phyloP scores from a whole-genome alignment of 2,888 invertebrate genomes.

The Dynastes grantii region DNA sequence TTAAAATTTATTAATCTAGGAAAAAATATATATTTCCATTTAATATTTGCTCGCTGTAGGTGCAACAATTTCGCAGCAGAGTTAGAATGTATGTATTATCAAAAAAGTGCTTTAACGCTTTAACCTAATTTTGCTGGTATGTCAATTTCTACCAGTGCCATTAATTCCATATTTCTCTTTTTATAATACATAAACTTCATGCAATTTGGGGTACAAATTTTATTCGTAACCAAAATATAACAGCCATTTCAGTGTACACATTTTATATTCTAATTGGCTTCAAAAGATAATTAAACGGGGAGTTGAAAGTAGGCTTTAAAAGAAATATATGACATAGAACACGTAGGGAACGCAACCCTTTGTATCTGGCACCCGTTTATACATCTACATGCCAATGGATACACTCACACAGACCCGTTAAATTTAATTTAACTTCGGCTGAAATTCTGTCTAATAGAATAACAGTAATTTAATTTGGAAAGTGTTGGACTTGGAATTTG shows the following conservation, averaged over 20 bases:
- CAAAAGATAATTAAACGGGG: slow-evolving; percentile 48
- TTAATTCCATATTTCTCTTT: no score
- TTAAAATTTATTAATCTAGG: no score
- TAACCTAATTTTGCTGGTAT: no score
- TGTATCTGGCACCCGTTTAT: neutral
- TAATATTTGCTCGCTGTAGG: no score
- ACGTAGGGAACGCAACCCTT: no score
- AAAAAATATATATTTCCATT: no score
- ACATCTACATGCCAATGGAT: neutral
- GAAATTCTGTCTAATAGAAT: slow-evolving; percentile 42
- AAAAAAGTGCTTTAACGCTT: no score
- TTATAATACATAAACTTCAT: no score
- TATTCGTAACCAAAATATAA: no score
- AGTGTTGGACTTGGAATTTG: slow-evolving; percentile 8
- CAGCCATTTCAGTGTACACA: no score
- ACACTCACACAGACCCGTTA: slow-evolving; percentile 18
- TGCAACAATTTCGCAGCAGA: neutral
- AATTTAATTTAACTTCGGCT: slow-evolving; percentile 49
- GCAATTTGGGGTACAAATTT: no score
- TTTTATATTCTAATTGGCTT: neutral
- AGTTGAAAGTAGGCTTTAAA: slow-evolving; percentile 36
- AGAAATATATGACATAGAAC: slow-evolving; percentile 41
- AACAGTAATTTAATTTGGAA: slow-evolving; percentile 42
- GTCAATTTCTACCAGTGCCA: no score
- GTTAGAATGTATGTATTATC: slow-evolving; percentile 2